Base-by-base conservation (phyloP, 2,797 vertebrate genomes). In the Peromyscus attwateri region DNA sequence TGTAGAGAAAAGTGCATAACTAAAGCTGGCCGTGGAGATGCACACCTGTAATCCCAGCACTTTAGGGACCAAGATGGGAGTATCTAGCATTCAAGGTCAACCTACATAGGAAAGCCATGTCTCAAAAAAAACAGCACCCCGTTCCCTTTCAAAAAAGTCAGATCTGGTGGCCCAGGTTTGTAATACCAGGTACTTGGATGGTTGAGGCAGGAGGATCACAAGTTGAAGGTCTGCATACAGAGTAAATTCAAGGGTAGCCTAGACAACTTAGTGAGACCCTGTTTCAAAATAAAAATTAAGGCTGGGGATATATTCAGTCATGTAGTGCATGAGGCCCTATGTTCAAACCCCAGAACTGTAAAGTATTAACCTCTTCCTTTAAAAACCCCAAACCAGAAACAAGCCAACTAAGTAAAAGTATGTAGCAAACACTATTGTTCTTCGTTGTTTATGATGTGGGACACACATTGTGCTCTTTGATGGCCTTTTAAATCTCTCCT, bases 401-500 rank as follows among this genome's bases (percentile, higher is more conserved):
- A 43, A 73, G 75, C 57, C 43, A 84, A 49, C 37, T 11, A 23
- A 46, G 4, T 79, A 77, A 87, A 87, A 89, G 46, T 55, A n/a
- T 25, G 60, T 77, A 87, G 40, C 37, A 27, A 66, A 1, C 19
- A 64, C 31, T 52, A 7, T 37, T 77, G 21, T 46, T 97, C 57
- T 40, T 70, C 46, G 25, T 68, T 91, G 66, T 68, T 3, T 66
- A 23, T 16, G 16, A 40, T 80, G 23, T 37, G 8, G 55, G 80
- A 7, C 62, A 9, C 27, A 14, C 12, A 34, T 0, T 34, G 55
- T 75, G 16, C 29, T 96, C 85, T 76, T 83, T 55, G 52, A 64
- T 88, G 62, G 5, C n/a, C 52, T 90, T 94, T 93, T 31, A 92
- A 76, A 77, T 83, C 19, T 84, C 76, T 88, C 75, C 1, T 75